phyloP scores from a whole-genome alignment of 2,797 vertebrate species.

The Fratercula arctica region DNA sequence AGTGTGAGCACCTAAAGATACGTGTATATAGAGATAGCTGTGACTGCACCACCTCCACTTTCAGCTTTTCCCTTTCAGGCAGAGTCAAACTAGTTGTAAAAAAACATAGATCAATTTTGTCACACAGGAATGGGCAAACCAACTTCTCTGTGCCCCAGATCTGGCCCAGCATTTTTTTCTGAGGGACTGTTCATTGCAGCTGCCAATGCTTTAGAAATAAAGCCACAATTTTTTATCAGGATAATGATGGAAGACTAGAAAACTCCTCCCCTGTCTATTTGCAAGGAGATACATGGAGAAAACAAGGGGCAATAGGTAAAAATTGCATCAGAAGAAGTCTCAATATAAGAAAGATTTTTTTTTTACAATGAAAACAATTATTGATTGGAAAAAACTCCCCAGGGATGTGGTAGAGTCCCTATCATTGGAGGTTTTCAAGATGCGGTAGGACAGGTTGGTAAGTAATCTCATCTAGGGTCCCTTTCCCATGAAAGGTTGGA shows the following conservation, averaged over 20 bases:
- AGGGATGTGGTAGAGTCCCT: background rate
- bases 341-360: background rate
- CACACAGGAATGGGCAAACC: background rate
- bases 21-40: accelerated
- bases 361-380: background rate
- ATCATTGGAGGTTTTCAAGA: background rate
- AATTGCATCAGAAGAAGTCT: background rate
- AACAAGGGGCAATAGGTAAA: background rate
- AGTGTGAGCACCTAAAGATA: background rate
- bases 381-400: background rate
- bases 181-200: background rate
- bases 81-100: background rate
- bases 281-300: background rate
- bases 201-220: background rate
- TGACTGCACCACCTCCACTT: background rate
- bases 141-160: background rate
- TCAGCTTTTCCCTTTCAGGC: background rate
- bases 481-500: background rate
- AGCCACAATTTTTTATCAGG: background rate
- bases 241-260: background rate
- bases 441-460: background rate
- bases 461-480: background rate
- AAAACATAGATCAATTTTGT: background rate
- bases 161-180: background rate
- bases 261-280: background rate